Evolutionary conservation across 2,888 invertebrate genomes (phyloP), one percentile per base, ranked within the genome.

Genomic region (Cheilosia variabilis): DNA sequence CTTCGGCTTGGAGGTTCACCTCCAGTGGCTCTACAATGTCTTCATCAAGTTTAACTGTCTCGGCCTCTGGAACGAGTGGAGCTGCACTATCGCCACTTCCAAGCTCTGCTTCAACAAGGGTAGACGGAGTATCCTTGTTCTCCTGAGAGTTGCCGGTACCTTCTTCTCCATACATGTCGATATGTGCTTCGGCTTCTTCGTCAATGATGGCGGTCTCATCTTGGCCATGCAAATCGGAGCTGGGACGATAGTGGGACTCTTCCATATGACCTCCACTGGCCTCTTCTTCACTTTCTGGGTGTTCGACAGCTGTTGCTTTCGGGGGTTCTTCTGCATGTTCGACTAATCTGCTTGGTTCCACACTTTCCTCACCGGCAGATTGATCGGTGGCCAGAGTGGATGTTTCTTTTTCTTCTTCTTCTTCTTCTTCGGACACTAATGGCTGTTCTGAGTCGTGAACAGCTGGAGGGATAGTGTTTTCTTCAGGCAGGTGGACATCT

Each of bases 231-330:
- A 65, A 2, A 45, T 69, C 76, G 10, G 86, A 86, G 22, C 86
- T 86, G 34, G 86, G 86, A 2, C 86, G 58, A 15, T 76, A 81
- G 15, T 86, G 86, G 9, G 86, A 86, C 68, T 86, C 86, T 47
- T 86, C 86, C 63, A 86, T 66, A 4, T 55, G 68, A n/a, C 34
- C n/a, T 5, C 17, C 34, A 17, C 34, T 37, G 1, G 13, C 6
- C 10, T 52, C 17, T 41, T 41, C 65, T 17, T 47, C 55, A 10
- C 10, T 62, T 34, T n/a, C 13, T 43, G 57, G 9, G 10, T 63
- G 45, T 27, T 63, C 13, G 9, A 69, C 75, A 52, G 15, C 22
- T 43, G 75, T 47, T 4, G 65, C 47, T 0, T 78, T 47, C 5
- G 24, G 15, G 0, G 62, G 52, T 19, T 62, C 52, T 6, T 17